Conservation (phyloP, 2,888 invertebrate genomes). For the Carcina quercana region DNA sequence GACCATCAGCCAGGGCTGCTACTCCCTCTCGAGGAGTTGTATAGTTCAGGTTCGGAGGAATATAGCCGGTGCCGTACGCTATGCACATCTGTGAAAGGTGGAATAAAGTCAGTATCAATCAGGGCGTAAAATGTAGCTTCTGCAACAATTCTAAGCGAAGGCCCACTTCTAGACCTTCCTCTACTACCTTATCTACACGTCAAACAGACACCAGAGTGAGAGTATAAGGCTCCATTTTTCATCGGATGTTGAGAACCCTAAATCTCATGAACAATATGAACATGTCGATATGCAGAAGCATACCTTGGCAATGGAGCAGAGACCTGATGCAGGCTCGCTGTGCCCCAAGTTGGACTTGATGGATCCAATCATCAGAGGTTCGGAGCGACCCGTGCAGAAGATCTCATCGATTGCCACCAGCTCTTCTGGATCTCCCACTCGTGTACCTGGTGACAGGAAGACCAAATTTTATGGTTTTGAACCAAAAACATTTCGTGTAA, state of each 20-base stretch:
- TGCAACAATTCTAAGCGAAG: no score
- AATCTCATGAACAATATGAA: not conserved
- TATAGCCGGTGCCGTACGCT: constrained; percentile 80
- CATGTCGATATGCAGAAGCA: constrained; percentile 5
- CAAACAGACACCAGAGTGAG: no score
- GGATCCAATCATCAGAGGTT: constrained; percentile 89
- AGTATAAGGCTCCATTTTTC: no score
- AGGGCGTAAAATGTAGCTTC: not conserved
- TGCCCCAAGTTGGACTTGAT: constrained; percentile 97
- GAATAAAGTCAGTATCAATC: not conserved
- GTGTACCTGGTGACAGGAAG: constrained; percentile 67
- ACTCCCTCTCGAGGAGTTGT: constrained; percentile 69
- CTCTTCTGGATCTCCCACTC: constrained; percentile 95
- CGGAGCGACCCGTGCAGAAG: constrained; percentile 81
- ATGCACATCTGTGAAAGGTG: constrained; percentile 66
- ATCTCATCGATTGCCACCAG: constrained; percentile 86
- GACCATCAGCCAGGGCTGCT: constrained; percentile 69
- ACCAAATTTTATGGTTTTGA: no score
- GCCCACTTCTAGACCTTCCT: no score
- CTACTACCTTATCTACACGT: no score
- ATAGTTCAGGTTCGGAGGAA: constrained; percentile 88
- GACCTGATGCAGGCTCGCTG: constrained; percentile 88
- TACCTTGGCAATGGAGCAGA: constrained; percentile 88
- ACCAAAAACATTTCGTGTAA: no score
- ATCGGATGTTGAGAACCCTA: no score